Evolutionary conservation across 2,113 vertebrate genomes (phyloP), one percentile per base, ranked within the genome.

Genomic region (Salvelinus sp.): DNA sequence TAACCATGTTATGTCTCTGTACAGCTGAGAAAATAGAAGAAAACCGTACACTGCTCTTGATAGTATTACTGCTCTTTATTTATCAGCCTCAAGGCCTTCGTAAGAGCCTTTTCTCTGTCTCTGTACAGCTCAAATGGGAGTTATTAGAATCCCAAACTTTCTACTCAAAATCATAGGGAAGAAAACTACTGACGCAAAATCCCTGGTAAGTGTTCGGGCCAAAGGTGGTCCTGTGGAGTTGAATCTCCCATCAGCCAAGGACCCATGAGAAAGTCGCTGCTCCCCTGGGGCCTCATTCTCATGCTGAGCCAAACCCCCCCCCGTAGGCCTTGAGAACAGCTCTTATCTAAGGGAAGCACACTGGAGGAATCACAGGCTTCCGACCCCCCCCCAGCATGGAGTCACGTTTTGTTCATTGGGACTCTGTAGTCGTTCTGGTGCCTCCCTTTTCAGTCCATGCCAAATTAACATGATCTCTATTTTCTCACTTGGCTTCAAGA

Each of bases 311-410:
- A 54, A 18, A 6, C 13, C 12, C 13, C 4, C 22, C 62, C 2
- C 30, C 18, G 65, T 82, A 44, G 89, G 87, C 80, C 88, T 86
- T 88, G 87, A 91, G 89, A 89, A 87, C 58, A 48, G 75, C 62
- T 82, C 91, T 93, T 93, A 94, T 93, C 93, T 85, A 73, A 81
- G 89, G 91, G 92, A 93, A 93, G 89, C 92, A 92, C 90, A 76
- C 91, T 85, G 80, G 85, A 90, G 87, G 86, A 89, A 88, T 85
- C 84, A 79, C 82, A 67, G 69, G 78, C 86, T 87, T 90, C 89
- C 89, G 76, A 81, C 1, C 60, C 22, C 2, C 3, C 38, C 30
- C 20, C 79, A 76, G 69, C 63, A 74, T 76, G 79, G 50, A 58
- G 81, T 86, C 78, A 22, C 74, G 74, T 76, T 88, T 77, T 82